These are phyloP conservation scores for Proisotoma minuta DNA, from an alignment of 2,888 invertebrate species.

Conservation along the genomic window DNA sequence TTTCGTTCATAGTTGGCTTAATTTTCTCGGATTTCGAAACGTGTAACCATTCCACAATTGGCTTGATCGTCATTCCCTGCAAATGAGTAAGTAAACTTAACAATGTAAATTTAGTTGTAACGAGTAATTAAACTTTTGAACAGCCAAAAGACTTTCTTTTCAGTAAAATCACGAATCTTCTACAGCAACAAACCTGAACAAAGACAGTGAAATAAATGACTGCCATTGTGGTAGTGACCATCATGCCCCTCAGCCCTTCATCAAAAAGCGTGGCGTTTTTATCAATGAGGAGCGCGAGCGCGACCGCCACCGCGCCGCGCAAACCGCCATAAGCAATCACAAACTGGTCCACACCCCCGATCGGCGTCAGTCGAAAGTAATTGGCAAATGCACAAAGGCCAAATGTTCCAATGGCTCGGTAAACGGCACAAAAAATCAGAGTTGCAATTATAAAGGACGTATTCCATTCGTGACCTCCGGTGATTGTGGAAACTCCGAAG, in stretches of 20 bases:
- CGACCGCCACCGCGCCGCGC: constrained; percentile 95
- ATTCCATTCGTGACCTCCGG: constrained; percentile 76
- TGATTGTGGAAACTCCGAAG: constrained; percentile 92
- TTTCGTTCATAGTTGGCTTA: constrained; percentile 92
- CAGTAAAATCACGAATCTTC: no score
- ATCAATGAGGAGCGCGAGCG: constrained; percentile 82
- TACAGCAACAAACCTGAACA: constrained; percentile 76
- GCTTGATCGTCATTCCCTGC: constrained; percentile 93
- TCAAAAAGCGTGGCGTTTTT: constrained; percentile 68
- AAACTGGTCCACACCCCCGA: constrained; percentile 78
- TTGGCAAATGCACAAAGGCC: constrained; percentile 85
- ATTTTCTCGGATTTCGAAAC: constrained; percentile 84
- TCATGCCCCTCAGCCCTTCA: constrained; percentile 63
- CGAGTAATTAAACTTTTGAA: no score
- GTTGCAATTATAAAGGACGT: constrained; percentile 90
- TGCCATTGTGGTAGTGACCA: constrained; percentile 93
- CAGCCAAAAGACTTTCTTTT: no score
- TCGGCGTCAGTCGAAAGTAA: constrained; percentile 81
- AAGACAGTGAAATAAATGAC: constrained; percentile 98
- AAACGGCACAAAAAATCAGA: constrained; percentile 86
- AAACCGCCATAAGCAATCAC: constrained; percentile 56
- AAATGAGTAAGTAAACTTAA: no score
- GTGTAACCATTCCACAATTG: constrained; percentile 89
- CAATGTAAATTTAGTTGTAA: no score
- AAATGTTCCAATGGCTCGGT: constrained; percentile 89